A percentile compares a stretch with the other conserved stretches of the same genome.
Conservation (phyloP, 2,113 vertebrate species). For the Nyctereutes procyonoides region DNA sequence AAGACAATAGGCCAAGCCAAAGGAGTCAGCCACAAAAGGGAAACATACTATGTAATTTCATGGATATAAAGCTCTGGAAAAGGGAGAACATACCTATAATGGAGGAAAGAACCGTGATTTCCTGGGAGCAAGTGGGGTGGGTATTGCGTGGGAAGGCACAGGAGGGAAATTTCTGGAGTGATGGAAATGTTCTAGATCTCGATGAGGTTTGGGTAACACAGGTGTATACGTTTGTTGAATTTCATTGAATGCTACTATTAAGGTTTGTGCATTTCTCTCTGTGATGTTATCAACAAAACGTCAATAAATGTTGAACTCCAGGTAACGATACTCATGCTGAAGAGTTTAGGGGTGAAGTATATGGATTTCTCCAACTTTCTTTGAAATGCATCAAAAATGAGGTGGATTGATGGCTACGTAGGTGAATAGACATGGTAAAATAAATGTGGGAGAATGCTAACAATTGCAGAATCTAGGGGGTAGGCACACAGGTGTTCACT, state of each 20-base stretch:
- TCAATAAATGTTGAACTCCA: background rate
- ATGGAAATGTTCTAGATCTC: background rate
- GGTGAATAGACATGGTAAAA: background rate
- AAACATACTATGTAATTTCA: background rate
- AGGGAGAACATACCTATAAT: background rate
- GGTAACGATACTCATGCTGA: background rate
- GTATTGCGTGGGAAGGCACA: background rate
- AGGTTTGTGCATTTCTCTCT: background rate
- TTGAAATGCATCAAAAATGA: constrained; percentile 17
- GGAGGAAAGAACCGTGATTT: background rate
- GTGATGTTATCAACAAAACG: background rate
- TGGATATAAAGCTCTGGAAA: background rate
- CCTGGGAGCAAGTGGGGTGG: background rate
- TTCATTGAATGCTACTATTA: background rate
- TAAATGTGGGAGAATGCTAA: background rate
- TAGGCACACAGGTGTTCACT: background rate
- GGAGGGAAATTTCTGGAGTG: background rate
- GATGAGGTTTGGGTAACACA: background rate
- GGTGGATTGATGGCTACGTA: background rate
- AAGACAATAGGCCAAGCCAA: background rate
- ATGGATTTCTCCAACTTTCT: background rate
- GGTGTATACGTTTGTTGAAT: background rate
- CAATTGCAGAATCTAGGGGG: background rate
- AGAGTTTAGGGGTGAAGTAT: background rate
- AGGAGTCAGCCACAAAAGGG: background rate